A percentile compares a stretch with the other conserved stretches of the same genome.
phyloP scores from a whole-genome alignment of 2,797 vertebrate genomes.

The Miichthys miiuy region DNA sequence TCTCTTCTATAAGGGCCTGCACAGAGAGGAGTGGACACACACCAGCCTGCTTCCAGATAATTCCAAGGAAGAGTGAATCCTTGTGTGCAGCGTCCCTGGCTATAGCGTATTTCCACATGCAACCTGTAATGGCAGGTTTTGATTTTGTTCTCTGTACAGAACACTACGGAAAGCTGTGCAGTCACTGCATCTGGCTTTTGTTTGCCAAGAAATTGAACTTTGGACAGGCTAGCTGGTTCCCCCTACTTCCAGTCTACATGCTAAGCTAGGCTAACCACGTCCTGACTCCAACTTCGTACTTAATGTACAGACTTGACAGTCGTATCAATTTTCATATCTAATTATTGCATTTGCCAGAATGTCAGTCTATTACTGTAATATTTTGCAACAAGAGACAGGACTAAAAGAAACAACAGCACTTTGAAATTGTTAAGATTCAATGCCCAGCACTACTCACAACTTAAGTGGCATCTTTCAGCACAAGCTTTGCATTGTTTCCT shows the following conservation, averaged over 20 bases:
- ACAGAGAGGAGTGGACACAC: not conserved
- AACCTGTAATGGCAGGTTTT: not conserved
- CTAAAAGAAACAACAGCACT: not conserved
- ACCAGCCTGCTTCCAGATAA: constrained; percentile 18
- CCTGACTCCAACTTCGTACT: not conserved
- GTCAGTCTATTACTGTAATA: not conserved
- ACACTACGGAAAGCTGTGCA: not conserved
- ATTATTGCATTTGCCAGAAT: not conserved
- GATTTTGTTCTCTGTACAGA: not conserved
- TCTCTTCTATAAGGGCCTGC: not conserved
- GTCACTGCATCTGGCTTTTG: not conserved
- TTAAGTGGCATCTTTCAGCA: not conserved
- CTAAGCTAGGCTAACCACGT: not conserved
- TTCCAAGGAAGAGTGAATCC: not conserved
- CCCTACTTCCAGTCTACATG: not conserved
- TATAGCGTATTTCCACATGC: not conserved
- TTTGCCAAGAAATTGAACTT: constrained; percentile 9
- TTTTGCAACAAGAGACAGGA: not conserved
- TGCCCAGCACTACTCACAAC: not conserved
- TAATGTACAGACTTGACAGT: not conserved
- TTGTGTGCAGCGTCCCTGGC: not conserved
- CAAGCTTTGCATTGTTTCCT: not conserved
- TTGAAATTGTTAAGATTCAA: not conserved
- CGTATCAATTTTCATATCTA: not conserved
- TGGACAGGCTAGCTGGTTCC: not conserved